Conservation (phyloP, 2,113 vertebrate species). For the Nothoprocta pentlandii region DNA sequence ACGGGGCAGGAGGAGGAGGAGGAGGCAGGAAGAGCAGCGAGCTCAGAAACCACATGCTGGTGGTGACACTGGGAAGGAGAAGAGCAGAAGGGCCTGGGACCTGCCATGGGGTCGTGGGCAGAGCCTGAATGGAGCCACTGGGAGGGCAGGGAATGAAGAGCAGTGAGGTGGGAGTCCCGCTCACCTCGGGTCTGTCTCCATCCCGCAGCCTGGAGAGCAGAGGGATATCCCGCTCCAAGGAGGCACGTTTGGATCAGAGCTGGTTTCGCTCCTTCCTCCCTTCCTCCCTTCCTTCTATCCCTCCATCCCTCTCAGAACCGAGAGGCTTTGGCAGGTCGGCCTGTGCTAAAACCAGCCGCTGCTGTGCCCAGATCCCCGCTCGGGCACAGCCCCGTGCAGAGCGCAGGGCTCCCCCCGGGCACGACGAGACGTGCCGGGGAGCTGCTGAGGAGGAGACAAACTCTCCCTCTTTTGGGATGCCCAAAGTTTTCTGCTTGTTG, state of each 20-base stretch:
- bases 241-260: not conserved
- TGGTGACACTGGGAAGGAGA: too few species aligned
- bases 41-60: too few species aligned
- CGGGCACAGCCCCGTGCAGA: constrained; percentile 56
- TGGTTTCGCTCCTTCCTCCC: not conserved
- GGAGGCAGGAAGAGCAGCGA: too few species aligned
- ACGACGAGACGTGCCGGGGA: too few species aligned
- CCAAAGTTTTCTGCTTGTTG: not conserved
- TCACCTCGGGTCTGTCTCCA: not conserved
- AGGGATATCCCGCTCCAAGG: not conserved
- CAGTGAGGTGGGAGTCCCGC: not conserved
- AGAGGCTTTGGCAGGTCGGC: constrained; percentile 55
- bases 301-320: not conserved
- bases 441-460: rapidly evolving
- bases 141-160: rapidly evolving
- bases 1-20: not conserved
- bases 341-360: not conserved
- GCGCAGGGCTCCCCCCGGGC: not conserved
- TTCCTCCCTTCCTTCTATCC: too few species aligned
- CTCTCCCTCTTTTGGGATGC: not conserved
- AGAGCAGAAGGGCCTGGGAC: too few species aligned
- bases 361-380: not conserved
- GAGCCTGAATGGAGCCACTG: not conserved
- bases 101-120: too few species aligned
- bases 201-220: rapidly evolving